Conservation (phyloP, 1,140 invertebrate species). For the Sitodiplosis mosellana region DNA sequence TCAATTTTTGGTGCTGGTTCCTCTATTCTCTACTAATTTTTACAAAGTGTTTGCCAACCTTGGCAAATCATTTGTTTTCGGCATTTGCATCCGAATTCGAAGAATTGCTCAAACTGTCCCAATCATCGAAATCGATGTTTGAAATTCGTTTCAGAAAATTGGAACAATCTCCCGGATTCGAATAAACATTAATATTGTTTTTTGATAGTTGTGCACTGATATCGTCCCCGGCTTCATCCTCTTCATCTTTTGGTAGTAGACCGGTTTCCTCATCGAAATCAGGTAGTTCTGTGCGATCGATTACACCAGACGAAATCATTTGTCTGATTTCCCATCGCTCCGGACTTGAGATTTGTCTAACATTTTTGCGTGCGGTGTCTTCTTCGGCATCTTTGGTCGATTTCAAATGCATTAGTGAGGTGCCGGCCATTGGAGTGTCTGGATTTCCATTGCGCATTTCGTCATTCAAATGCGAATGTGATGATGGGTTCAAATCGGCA, state of each 20-base stretch:
- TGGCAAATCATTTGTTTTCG: no score
- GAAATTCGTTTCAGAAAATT: no score
- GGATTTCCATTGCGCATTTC: constrained; percentile 65
- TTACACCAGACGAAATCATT: constrained; percentile 72
- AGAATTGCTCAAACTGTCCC: no score
- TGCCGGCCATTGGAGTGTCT: constrained; percentile 46
- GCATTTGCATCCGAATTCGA: no score
- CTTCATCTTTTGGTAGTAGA: constrained; percentile 68
- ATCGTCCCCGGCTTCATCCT: constrained; percentile 93
- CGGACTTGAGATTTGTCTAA: constrained; percentile 87
- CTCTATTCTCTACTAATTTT: no score
- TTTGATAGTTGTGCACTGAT: no score
- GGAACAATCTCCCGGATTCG: no score
- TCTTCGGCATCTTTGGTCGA: constrained; percentile 56
- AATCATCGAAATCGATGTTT: no score
- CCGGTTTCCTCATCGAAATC: constrained; percentile 86
- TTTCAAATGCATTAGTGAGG: constrained; percentile 46
- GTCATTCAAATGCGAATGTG: constrained; percentile 41
- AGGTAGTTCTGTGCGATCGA: constrained; percentile 73
- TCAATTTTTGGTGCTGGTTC: no score
- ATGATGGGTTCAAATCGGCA: constrained; percentile 79
- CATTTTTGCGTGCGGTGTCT: constrained; percentile 53
- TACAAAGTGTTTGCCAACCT: no score
- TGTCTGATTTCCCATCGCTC: constrained; percentile 82
- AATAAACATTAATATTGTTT: no score